A percentile compares a stretch with the other conserved stretches of the same genome.
phyloP scores from a whole-genome alignment of 2,113 vertebrate genomes.

The Clarias macrocephalus region DNA sequence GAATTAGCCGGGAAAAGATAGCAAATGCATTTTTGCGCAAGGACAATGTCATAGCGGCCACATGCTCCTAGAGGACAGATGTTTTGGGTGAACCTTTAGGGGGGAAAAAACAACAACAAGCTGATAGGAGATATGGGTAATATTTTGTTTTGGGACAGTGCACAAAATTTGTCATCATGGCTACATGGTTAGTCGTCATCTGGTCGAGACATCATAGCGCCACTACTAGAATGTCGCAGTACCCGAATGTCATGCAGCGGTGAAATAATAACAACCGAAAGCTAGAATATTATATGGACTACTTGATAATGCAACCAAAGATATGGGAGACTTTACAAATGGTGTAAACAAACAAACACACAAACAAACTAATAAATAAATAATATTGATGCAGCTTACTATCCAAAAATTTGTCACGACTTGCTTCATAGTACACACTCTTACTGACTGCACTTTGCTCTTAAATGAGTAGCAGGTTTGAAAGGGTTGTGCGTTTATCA shows the following conservation, averaged over 20 bases:
- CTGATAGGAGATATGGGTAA: not conserved
- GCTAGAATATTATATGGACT: not conserved
- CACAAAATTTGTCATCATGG: not conserved
- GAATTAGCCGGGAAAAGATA: slow-evolving; percentile 32
- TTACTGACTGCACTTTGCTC: not conserved
- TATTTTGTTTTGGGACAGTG: not conserved
- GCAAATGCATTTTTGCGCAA: slow-evolving; percentile 36
- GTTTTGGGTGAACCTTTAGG: not conserved
- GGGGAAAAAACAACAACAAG: not conserved
- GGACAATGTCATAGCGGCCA: slow-evolving; percentile 33
- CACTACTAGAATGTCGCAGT: not conserved
- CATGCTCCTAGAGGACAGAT: slow-evolving; percentile 4
- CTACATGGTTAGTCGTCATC: not conserved
- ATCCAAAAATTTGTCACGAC: not conserved
- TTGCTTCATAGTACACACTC: not conserved
- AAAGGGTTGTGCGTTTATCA: not conserved
- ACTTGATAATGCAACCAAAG: slow-evolving; percentile 1
- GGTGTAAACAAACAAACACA: not conserved
- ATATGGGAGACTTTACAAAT: not conserved
- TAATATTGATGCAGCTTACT: not conserved
- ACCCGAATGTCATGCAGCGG: slow-evolving; percentile 5
- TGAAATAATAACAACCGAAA: not conserved
- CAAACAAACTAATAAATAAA: not conserved
- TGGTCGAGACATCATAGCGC: not conserved
- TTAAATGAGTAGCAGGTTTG: not conserved